Evolutionary conservation across 2,888 invertebrate species (phyloP), one percentile per base, ranked within the genome.

Genomic region (Loripinus fragilis): DNA sequence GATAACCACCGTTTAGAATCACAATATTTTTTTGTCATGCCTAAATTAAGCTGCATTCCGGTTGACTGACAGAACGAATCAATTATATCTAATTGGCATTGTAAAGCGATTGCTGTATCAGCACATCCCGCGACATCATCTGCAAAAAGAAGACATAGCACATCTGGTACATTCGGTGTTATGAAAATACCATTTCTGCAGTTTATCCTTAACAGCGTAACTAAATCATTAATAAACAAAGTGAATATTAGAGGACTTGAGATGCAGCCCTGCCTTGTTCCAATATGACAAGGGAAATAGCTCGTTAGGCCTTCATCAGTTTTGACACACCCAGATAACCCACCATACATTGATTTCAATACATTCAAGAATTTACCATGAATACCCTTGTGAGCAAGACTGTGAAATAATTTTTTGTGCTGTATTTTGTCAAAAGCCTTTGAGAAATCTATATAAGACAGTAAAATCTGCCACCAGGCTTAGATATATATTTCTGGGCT

Each of bases 221-320:
- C 20, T 5, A 48, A 20, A 7, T 48, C 48, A 23, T 48, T 48
- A 5, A 48, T 48, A 48, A 48, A 10, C 48, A 48, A 17, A 17
- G 10, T 48, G 23, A 48, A 48, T 10, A 48, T 5, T 5, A 7
- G n/a, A 10, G 60, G 60, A 20, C 33, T 60, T 33, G 25, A 33
- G 25, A 60, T 60, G 33, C 60, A 33, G 17, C 60, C 60, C 60
- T 60, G 60, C 2, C 60, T 5, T 10, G 60, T 60, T 60, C 60
- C 60, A 12, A 60, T 20, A 33, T 60, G 10, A 60, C 33, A 33
- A 12, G 5, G 28, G 17, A 60, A 60, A 28, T 5, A 60, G 8
- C 12, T 10, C 20, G 60, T 60, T 17, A 3, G 25, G 28, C 25
- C 15, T 8, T 23, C 17, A 60, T 17, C 25, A 10, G 17, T 25